Conservation (phyloP, 2,888 invertebrate genomes). For the Tipula confusa region DNA sequence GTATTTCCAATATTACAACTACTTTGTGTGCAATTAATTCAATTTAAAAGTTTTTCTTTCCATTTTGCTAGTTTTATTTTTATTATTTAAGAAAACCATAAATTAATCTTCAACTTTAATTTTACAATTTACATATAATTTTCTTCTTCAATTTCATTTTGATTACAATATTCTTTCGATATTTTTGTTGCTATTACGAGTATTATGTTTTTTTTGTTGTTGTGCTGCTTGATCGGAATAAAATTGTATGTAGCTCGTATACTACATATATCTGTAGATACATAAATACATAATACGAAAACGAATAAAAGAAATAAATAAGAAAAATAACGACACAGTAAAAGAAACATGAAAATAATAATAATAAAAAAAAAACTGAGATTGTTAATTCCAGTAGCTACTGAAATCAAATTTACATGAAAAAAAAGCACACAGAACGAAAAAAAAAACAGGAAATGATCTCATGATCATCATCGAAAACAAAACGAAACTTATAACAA, state of each 20-base stretch:
- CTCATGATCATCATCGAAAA: slow-evolving; percentile 25
- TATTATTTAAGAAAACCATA: slow-evolving; percentile 12
- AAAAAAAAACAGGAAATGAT: slow-evolving; percentile 20
- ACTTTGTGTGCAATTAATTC: slow-evolving; percentile 3
- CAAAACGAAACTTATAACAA: neutral
- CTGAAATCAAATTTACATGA: slow-evolving; percentile 13
- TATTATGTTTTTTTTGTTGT: neutral
- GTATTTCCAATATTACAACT: neutral
- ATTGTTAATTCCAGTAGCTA: slow-evolving; percentile 25
- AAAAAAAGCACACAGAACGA: neutral
- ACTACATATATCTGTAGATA: neutral
- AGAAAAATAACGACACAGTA: slow-evolving; percentile 16
- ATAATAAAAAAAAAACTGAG: neutral
- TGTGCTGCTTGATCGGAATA: neutral
- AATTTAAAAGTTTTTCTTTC: neutral
- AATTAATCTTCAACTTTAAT: slow-evolving; percentile 12
- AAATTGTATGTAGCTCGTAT: neutral
- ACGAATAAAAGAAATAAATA: neutral
- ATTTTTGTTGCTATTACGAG: neutral
- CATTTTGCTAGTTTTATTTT: neutral
- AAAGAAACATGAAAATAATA: slow-evolving; percentile 25
- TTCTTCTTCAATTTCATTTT: slow-evolving; percentile 25
- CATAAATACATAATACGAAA: neutral
- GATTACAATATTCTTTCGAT: neutral
- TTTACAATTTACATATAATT: slow-evolving; percentile 20